These are phyloP conservation scores for Gandaritis pyraliata DNA, from an alignment of 2,888 invertebrate species.

Conservation along the genomic window DNA sequence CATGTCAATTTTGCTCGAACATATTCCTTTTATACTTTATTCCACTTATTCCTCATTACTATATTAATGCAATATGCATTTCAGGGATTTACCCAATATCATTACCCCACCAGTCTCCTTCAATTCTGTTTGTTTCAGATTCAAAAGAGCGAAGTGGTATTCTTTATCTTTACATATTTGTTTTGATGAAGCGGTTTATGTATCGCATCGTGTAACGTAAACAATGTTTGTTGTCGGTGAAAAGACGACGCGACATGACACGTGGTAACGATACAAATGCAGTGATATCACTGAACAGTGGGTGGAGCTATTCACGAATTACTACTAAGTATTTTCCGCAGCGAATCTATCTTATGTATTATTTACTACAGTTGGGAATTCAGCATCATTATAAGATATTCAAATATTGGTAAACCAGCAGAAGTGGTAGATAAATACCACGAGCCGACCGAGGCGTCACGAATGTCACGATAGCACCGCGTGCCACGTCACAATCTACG, in stretches of 20 bases:
- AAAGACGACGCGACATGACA: conserved; percentile 11
- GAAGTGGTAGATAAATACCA: conserved; percentile 30
- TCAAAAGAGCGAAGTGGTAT: conserved; percentile 18
- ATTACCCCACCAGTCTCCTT: neutral
- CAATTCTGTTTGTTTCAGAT: conserved; percentile 4
- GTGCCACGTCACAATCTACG: conserved; percentile 73
- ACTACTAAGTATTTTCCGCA: neutral
- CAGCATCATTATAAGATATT: conserved; percentile 22
- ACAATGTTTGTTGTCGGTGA: conserved; percentile 41
- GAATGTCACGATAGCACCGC: conserved; percentile 66
- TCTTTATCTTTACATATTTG: conserved; percentile 58
- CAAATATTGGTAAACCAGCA: conserved; percentile 33
- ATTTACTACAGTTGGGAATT: conserved; percentile 1
- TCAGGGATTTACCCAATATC: conserved; percentile 19
- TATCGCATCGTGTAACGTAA: conserved; percentile 51
- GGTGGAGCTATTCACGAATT: neutral
- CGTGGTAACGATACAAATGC: neutral
- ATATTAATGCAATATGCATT: neutral
- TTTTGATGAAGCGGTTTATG: conserved; percentile 50
- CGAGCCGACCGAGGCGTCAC: conserved; percentile 53
- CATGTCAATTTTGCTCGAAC: conserved; percentile 40
- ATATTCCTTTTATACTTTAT: conserved; percentile 28
- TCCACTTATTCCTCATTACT: neutral
- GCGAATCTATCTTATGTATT: neutral
- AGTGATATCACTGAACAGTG: neutral